Conservation (phyloP, 2,797 vertebrate species). For the Loriculus beryllinus region DNA sequence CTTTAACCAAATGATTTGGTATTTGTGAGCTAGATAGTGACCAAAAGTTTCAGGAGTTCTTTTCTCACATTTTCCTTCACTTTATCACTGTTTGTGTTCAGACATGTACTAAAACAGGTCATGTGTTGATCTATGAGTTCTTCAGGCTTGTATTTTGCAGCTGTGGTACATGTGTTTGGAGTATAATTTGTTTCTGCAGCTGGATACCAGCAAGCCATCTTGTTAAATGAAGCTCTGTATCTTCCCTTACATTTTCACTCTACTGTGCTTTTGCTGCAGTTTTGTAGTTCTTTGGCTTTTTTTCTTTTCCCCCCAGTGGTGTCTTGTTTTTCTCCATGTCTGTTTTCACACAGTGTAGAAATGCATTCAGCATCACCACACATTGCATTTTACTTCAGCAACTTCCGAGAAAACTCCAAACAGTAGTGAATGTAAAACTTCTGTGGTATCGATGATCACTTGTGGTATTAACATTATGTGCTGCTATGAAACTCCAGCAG, state of each 20-base stretch:
- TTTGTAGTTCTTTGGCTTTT: slow-evolving; percentile 24
- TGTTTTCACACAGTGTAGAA: slow-evolving; percentile 15
- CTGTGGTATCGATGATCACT: not conserved
- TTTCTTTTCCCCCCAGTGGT: not conserved
- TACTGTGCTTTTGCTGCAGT: slow-evolving; percentile 25
- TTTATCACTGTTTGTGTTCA: slow-evolving; percentile 7
- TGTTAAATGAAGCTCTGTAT: slow-evolving; percentile 42
- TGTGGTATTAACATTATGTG: slow-evolving; percentile 4
- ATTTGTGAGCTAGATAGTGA: not conserved
- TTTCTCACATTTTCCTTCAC: not conserved
- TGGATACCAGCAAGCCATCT: slow-evolving; percentile 37
- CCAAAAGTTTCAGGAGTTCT: not conserved
- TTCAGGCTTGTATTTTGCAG: slow-evolving; percentile 9
- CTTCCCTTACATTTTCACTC: slow-evolving; percentile 49
- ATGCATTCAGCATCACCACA: not conserved
- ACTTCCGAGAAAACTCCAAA: not conserved
- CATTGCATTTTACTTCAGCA: not conserved
- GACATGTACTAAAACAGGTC: not conserved
- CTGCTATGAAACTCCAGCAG: not conserved
- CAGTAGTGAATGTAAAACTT: not conserved
- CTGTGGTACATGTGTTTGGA: slow-evolving; percentile 21
- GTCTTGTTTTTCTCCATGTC: not conserved
- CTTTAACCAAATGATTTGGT: not conserved
- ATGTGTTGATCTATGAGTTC: not conserved
- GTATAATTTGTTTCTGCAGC: slow-evolving; percentile 60